Percentiles rank a stretch among this genome's conserved stretches.
phyloP scores from a whole-genome alignment of 1,140 invertebrate genomes.

The Holotrichia oblita region DNA sequence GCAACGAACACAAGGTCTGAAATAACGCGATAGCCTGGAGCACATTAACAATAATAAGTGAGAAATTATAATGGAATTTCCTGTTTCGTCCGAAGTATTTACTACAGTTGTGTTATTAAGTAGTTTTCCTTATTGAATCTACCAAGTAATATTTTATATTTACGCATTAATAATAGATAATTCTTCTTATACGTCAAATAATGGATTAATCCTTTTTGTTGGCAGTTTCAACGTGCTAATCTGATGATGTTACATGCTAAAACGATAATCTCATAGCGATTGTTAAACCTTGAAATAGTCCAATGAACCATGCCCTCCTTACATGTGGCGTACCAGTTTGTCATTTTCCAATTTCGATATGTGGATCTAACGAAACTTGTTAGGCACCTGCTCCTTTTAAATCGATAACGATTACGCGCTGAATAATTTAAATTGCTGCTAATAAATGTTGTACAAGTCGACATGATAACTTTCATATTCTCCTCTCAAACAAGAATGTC shows the following conservation, averaged over 20 bases:
- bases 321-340: not conserved
- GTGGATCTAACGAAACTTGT: not conserved
- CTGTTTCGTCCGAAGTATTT: not conserved
- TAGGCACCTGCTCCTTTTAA: not conserved
- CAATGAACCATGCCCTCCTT: slow-evolving; percentile 22
- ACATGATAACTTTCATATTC: no score
- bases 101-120: not conserved
- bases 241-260: not conserved
- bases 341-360: slow-evolving; percentile 18
- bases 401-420: no score
- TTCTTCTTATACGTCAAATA: not conserved
- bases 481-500: no score
- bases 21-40: not conserved
- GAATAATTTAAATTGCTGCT: no score
- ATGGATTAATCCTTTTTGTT: not conserved
- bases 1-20: not conserved
- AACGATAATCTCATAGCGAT: not conserved
- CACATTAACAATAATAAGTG: not conserved
- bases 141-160: not conserved
- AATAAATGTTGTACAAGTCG: no score
- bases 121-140: not conserved
- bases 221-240: not conserved
- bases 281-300: slow-evolving; percentile 25
- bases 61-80: slow-evolving; percentile 18
- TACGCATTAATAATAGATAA: not conserved